Evolutionary conservation across 2,113 vertebrate genomes (phyloP).

Genomic region (Rattus norvegicus): DNA sequence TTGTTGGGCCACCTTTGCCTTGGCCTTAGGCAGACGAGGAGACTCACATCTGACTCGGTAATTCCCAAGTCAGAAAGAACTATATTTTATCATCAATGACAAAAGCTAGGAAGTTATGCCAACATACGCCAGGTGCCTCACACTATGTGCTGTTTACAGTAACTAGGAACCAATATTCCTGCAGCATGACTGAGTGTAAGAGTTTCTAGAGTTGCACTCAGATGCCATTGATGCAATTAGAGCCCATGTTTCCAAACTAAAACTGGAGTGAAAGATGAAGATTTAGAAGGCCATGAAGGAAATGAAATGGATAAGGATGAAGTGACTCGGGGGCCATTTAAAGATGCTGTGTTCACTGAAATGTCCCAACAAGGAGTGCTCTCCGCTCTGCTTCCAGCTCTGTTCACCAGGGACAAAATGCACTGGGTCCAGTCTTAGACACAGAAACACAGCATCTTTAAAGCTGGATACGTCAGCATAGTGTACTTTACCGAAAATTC

Average conservation of each 20-base stretch:
- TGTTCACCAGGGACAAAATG: slow-evolving; percentile 62
- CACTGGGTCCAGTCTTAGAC: slow-evolving; percentile 73
- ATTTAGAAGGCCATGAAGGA: slow-evolving; percentile 75
- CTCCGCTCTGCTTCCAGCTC: slow-evolving; percentile 62
- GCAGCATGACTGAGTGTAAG: neutral
- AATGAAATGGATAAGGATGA: slow-evolving; percentile 80
- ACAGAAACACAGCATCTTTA: slow-evolving; percentile 91
- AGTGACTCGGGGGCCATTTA: slow-evolving; percentile 82
- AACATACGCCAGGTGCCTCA: neutral
- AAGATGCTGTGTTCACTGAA: slow-evolving; percentile 86
- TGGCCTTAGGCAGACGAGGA: neutral
- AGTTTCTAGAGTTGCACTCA: slow-evolving; percentile 22
- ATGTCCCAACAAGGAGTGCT: slow-evolving; percentile 37
- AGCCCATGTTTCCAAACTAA: slow-evolving; percentile 80
- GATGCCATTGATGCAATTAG: slow-evolving; percentile 79
- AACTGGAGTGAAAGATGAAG: slow-evolving; percentile 81
- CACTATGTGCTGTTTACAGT: neutral
- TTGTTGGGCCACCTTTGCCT: neutral
- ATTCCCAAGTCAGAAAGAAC: slow-evolving; percentile 5
- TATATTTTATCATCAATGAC: neutral
- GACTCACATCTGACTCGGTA: neutral
- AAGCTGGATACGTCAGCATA: slow-evolving; percentile 89
- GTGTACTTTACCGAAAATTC: slow-evolving; percentile 97
- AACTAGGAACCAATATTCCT: neutral
- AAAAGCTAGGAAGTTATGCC: slow-evolving; percentile 3